phyloP scores from a whole-genome alignment of 2,797 vertebrate species.

The Pangasius larnaudii region DNA sequence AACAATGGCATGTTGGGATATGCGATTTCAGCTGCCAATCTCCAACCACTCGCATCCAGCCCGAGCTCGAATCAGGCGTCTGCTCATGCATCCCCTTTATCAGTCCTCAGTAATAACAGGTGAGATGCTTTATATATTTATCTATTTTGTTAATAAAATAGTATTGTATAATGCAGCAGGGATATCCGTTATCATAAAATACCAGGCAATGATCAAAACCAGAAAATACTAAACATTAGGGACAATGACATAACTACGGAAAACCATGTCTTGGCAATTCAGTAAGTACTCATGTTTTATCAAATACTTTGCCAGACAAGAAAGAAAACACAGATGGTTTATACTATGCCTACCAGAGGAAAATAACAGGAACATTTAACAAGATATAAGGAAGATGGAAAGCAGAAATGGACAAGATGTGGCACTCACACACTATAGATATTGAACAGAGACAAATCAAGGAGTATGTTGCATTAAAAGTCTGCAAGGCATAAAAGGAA shows the following conservation, averaged over 20 bases:
- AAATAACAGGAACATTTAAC: neutral
- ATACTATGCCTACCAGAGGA: neutral
- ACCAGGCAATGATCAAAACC: neutral
- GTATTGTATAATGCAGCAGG: neutral
- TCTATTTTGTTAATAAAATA: neutral
- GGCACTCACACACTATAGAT: neutral
- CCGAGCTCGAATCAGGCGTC: slow-evolving; percentile 88
- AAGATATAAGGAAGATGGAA: neutral
- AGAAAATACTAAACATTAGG: neutral
- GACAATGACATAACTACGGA: neutral
- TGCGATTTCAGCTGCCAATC: slow-evolving; percentile 97
- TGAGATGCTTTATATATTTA: slow-evolving; percentile 55
- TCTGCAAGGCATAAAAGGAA: neutral
- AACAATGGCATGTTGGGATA: slow-evolving; percentile 99
- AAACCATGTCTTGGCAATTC: neutral
- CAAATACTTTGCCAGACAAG: neutral
- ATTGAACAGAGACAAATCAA: neutral
- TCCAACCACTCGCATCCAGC: slow-evolving; percentile 96
- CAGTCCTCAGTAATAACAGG: slow-evolving; percentile 97
- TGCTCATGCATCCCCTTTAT: slow-evolving; percentile 96
- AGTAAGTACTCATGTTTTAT: neutral
- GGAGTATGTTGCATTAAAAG: neutral
- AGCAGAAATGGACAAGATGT: neutral
- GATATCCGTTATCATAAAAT: too few relatives aligned
- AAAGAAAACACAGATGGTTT: neutral